Conservation (phyloP, 2,113 vertebrate species). For the Strigops habroptila region DNA sequence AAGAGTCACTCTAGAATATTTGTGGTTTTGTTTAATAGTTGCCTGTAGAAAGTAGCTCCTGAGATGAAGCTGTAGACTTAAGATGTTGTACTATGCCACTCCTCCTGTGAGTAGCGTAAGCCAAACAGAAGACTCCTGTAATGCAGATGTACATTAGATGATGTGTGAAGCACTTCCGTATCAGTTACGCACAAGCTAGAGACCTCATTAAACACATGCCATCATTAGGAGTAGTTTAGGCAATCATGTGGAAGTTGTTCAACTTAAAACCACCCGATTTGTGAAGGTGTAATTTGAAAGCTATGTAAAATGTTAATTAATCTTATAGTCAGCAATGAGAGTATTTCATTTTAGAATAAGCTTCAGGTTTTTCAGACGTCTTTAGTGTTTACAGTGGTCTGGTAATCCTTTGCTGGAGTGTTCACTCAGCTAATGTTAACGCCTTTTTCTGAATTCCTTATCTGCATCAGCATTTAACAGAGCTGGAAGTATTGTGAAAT, state of each 20-base stretch:
- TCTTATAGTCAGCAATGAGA: neutral
- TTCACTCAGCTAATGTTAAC: neutral
- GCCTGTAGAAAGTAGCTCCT: neutral
- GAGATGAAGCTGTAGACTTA: neutral
- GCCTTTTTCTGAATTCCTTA: neutral
- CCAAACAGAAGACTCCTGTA: neutral
- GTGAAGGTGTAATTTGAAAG: neutral
- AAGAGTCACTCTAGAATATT: neutral
- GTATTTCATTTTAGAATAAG: neutral
- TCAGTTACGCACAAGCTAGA: neutral
- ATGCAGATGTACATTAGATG: rapidly evolving
- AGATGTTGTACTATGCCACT: neutral
- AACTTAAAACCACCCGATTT: neutral
- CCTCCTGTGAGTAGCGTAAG: neutral
- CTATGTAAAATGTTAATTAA: neutral
- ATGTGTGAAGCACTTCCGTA: neutral
- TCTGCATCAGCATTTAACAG: neutral
- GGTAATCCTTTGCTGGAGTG: neutral
- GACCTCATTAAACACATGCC: neutral
- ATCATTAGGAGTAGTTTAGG: neutral
- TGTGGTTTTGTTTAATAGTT: neutral
- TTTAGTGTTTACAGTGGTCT: neutral
- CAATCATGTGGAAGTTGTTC: neutral
- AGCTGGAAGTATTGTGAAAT: neutral
- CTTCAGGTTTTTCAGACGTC: neutral